Base-by-base conservation (phyloP, 2,113 vertebrate species). In the Xiphophorus maculatus region DNA sequence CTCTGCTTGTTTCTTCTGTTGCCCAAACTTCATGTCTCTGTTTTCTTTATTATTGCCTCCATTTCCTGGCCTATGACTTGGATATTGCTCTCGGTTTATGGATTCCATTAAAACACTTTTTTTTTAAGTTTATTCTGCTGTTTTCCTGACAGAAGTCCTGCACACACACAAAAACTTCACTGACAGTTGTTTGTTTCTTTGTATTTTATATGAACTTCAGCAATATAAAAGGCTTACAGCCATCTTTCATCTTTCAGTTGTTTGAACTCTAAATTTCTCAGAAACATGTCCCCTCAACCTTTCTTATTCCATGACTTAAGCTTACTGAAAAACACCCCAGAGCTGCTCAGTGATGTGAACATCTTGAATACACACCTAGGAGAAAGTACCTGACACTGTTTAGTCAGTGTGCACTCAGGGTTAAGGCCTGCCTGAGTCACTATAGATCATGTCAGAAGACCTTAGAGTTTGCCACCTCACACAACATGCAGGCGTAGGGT, bases 381-480 rank as follows among this genome's bases (percentile, higher is more conserved):
- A 82, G 74, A 86, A 79, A 40, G 40, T 29, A 60, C 58, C 73
- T 40, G 42, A 62, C 74, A 63, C 54, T 61, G 73, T 87, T 87
- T 78, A 79, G 76, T 82, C 72, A 81, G 30, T 17, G 58, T 61
- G 78, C 60, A 64, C 70, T 35, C 65, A 74, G 87, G 89, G 81
- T 89, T 77, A 79, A 82, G 75, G 80, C 60, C 73, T 42, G 71
- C 71, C 76, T 85, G 85, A 91, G 84, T 90, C 84, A 88, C 88
- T 85, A 66, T 66, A 82, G 84, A 67, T 90, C 63, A 66, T 82
- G 87, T 90, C 91, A 83, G 65, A 83, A 82, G 48, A 67, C 77
- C 77, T 93, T 80, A 87, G 80, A 80, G 63, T 85, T 80, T 4
- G 37, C 79, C 87, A 85, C 87, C 27, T 90, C 89, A 85, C 66